Base-by-base conservation (phyloP, 2,888 invertebrate species). In the Agriopis aurantiaria region DNA sequence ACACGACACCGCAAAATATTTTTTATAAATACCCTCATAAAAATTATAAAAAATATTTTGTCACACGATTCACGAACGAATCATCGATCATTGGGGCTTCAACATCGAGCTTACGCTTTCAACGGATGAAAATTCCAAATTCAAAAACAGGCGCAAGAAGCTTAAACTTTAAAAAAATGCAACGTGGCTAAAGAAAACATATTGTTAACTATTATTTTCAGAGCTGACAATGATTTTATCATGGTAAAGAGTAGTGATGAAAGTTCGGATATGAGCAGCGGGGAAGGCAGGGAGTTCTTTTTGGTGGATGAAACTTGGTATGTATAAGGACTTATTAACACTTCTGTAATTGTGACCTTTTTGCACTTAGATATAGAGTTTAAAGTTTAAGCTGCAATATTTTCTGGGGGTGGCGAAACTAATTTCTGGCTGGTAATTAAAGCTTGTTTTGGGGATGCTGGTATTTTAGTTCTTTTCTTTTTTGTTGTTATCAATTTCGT, bases 191-290 rank as follows among this genome's bases (percentile, higher is more conserved):
- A 75, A 73, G 71, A 69, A 53, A 64, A 64, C 69, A 60, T 61
- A 69, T 58, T 77, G 69, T 81, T n/a, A 82, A 77, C 88, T 88
- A 76, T 86, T 85, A 82, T 88, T 93, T 93, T 91, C 93, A 93
- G 93, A 92, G 83, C 85, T 79, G 85, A 80, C 88, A 91, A 88
- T 82, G 85, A 88, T 80, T 92, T 90, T 89, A 83, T 88, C 76
- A 88, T 85, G 82, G 92, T 91, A 77, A 89, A 90, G 81, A 88
- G 86, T 90, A 91, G 90, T 88, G 92, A 93, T 75, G 91, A 90
- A 71, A 87, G 84, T 63, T 88, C 88, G 48, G 82, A 88, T 80
- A 82, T 86, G 64, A 86, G 86, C 80, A 88, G 87, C 82, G 87
- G 83, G 75, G 88, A 87, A 61, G 91, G 88, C 52, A 85, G 84